These are phyloP conservation scores for Ciconia nigra DNA, from an alignment of 2,797 vertebrate genomes.

Conservation along the genomic window DNA sequence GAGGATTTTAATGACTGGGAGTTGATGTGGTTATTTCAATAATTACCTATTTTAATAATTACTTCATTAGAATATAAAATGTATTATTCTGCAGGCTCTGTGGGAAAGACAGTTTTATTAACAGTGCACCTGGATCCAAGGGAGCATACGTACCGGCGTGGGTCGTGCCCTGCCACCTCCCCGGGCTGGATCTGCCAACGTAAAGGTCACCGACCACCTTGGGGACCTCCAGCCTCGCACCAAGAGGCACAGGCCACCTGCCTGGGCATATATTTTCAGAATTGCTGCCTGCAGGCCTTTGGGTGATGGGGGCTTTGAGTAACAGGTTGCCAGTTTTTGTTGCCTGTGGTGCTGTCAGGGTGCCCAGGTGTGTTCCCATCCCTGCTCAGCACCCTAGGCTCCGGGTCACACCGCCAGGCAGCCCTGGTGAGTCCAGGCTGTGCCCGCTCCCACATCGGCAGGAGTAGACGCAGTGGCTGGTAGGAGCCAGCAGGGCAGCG, in stretches of 20 bases:
- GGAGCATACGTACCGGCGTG: rapidly evolving
- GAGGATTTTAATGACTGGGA: conserved; percentile 82
- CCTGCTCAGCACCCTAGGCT: rapidly evolving
- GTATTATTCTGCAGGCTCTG: conserved; percentile 62
- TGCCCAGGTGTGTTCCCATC: neutral
- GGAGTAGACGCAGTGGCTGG: neutral
- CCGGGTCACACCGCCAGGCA: neutral
- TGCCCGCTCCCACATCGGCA: rapidly evolving
- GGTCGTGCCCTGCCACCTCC: neutral
- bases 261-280: rapidly evolving
- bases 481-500: neutral
- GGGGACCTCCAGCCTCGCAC: neutral
- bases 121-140: conserved; percentile 14
- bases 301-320: neutral
- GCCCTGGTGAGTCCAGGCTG: neutral
- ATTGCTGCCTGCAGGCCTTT: neutral
- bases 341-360: neutral
- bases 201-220: neutral
- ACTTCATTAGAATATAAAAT: conserved; percentile 80
- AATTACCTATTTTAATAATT: conserved; percentile 86
- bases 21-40: conserved; percentile 83
- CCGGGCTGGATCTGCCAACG: neutral
- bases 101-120: conserved; percentile 35
- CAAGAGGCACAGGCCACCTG: neutral
- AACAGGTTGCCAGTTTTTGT: neutral